A percentile compares a stretch with the other conserved stretches of the same genome.
Evolutionary conservation across 2,888 invertebrate genomes (phyloP).

Genomic region (Pemphredon lugubris): DNA sequence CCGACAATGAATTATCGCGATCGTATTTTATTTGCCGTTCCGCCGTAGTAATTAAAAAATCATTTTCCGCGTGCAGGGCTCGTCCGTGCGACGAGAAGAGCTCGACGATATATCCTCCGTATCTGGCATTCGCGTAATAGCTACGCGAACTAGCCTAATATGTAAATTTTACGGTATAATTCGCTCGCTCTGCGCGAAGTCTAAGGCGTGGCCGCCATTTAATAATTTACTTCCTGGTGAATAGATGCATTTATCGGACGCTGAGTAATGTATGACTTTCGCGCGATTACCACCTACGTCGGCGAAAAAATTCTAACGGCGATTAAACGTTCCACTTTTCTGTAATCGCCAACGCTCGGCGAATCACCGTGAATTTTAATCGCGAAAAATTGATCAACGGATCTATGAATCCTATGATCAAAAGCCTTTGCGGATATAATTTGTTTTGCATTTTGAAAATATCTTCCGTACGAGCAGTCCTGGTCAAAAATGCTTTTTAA

Average conservation of each 20-base stretch:
- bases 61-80: constrained; percentile 12
- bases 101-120: constrained; percentile 31
- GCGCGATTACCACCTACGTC: not conserved
- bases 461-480: too few relatives aligned
- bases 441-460: too few relatives aligned
- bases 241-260: constrained; percentile 22
- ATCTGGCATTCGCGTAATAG: constrained; percentile 35
- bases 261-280: not conserved
- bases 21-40: constrained; percentile 41
- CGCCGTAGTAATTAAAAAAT: constrained; percentile 37
- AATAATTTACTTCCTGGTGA: constrained; percentile 46
- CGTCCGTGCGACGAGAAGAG: constrained; percentile 3
- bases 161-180: constrained; percentile 30
- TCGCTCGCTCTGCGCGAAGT: constrained; percentile 16
- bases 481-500: too few relatives aligned
- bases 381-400: too few relatives aligned
- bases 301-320: not conserved
- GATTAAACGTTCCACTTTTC: too few relatives aligned
- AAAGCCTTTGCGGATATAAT: too few relatives aligned
- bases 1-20: constrained; percentile 53
- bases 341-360: too few relatives aligned
- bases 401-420: too few relatives aligned
- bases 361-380: too few relatives aligned
- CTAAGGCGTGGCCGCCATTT: constrained; percentile 30
- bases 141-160: constrained; percentile 37